Evolutionary conservation across 2,113 vertebrate genomes (phyloP), one percentile per base, ranked within the genome.

Genomic region (Edolisoma coerulescens): DNA sequence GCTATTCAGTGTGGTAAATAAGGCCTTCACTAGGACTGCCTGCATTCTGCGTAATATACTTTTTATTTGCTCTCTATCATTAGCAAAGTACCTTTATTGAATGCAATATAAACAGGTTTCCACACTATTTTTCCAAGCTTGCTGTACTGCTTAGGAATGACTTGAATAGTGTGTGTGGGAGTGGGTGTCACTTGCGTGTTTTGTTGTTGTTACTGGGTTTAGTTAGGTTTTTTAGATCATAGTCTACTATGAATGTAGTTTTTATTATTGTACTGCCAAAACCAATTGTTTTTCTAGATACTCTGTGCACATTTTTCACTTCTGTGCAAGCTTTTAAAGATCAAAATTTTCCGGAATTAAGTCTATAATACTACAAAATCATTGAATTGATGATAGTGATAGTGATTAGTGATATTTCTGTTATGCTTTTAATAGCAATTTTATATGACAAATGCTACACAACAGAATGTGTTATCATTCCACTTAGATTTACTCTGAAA

Each of bases 131-230:
- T 33, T 76, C 14, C 26, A 10, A 64, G 32, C 15, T 75, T 82
- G 6, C 13, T 32, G 2, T 78, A 18, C 60, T 60, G 17, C 6
- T 64, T 19, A 57, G 32, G 7, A 86, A 76, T 76, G 8, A 41
- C 44, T 53, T 28, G 16, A 15, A n/a, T 41, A 28, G 5, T 45
- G 33, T 35, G 21, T 19, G 21, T 6, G 23, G 4, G 6, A 28
- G 10, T 1, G 6, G 1, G 1, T 3, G 2, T 63, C n/a, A 7
- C 4, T 35, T 63, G 6, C 3, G 4, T 2, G 4, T 35, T 57
- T 74, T 45, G 33, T 50, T 12, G 6, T 61, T 45, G 17, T 27
- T 44, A 13, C 1, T 44, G 14, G n/a, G 28, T 41, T n/a, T n/a
- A n/a, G 23, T 41, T 65, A 20, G 2, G 1, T 5, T 35, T 60